These are phyloP conservation scores for Venustoraphidia nigricollis DNA, from an alignment of 2,888 invertebrate genomes.

Conservation along the genomic window DNA sequence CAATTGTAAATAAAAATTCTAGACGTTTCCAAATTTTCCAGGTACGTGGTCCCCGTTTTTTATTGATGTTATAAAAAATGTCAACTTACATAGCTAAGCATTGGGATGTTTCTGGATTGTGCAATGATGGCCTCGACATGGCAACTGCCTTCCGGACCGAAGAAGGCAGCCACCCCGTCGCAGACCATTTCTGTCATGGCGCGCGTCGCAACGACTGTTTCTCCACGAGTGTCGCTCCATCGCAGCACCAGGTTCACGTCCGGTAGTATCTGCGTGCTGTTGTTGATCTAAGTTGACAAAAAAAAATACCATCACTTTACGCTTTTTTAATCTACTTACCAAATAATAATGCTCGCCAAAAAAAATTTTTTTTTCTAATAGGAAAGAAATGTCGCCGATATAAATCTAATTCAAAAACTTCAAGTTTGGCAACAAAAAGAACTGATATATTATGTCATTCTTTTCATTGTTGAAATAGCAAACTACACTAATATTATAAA, in stretches of 20 bases:
- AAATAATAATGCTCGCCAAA: no score
- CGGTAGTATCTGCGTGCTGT: slow-evolving; percentile 48
- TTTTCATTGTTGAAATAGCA: no score
- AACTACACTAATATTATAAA: no score
- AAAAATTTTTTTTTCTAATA: no score
- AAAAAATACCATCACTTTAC: no score
- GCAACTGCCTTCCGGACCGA: slow-evolving; percentile 91
- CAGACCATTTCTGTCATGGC: slow-evolving; percentile 85
- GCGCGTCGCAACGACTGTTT: slow-evolving; percentile 67
- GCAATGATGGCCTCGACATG: slow-evolving; percentile 90
- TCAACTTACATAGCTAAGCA: slow-evolving; percentile 89
- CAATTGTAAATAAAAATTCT: no score
- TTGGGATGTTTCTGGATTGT: slow-evolving; percentile 85
- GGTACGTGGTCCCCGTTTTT: no score
- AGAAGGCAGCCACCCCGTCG: slow-evolving; percentile 77
- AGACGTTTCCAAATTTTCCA: background rate
- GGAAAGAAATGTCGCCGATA: no score
- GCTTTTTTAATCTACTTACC: no score
- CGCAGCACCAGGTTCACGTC: slow-evolving; percentile 54
- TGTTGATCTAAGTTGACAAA: slow-evolving; percentile 44
- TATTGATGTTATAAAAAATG: background rate
- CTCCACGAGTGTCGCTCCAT: slow-evolving; percentile 77
- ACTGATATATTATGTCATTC: no score
- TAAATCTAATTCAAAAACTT: no score
- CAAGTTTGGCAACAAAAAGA: no score